Base-by-base conservation (phyloP, 1,140 invertebrate species). In the Papilio glaucus region DNA sequence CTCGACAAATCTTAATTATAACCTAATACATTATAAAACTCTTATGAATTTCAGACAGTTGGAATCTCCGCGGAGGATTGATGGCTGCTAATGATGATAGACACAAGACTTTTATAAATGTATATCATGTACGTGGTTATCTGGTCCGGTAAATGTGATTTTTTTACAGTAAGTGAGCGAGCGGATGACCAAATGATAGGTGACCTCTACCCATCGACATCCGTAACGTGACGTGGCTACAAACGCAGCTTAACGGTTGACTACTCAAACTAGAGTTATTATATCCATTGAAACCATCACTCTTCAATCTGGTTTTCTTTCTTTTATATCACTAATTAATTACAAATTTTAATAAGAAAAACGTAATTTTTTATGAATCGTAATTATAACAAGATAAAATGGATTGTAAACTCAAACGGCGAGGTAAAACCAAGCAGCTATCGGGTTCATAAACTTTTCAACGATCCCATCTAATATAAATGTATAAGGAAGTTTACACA, bases 401-500 rank as follows among this genome's bases (percentile, higher is more conserved):
- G 10, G 15, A 63, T 2, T 38, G n/a, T 37, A 21, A 63, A 63
- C 15, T 38, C 33, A 38, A 63, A 63, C 18, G 15, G 33, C 29
- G 33, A 63, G 10, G 61, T 63, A 63, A 63, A 63, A 63, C 33
- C 37, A 63, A 39, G 61, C 33, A 63, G 29, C 61, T 39, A 63
- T 63, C 61, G 33, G 29, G 9, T 38, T 39, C 33, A 63, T 63
- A 63, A 63, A 63, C n/a, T 63, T 63, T 63, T 63, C 61, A 63
- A 63, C 37, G 33, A 39, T 63, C 33, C 61, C 15, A 18, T 63
- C n/a, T 63, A 18, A 63, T 39, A 63, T 63, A 38, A 38, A 63
- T 63, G 61, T 63, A 53, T 53, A 38, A 63, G 61, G 26, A 63
- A 63, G 61, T 63, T 63, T 63, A 63, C 61, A 63, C 37, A 63